phyloP scores from a whole-genome alignment of 2,888 invertebrate genomes.

The Leptodirus hochenwartii region DNA sequence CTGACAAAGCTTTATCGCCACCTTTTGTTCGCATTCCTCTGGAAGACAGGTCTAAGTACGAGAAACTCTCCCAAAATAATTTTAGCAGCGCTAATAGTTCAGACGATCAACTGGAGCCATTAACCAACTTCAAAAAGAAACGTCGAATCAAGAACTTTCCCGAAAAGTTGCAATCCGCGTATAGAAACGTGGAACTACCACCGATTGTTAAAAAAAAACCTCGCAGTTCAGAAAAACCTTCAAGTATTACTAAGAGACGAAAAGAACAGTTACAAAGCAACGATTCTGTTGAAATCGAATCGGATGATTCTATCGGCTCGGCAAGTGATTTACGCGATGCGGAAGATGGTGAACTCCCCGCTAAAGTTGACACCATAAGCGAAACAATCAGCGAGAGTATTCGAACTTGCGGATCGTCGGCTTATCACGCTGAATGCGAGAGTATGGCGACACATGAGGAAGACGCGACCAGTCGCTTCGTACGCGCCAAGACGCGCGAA shows the following conservation, averaged over 20 bases:
- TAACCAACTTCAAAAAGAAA: conserved; percentile 23
- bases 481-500: conserved; percentile 30
- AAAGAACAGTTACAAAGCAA: too few species aligned
- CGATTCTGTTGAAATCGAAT: conserved; percentile 28
- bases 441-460: conserved; percentile 45
- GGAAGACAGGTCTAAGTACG: conserved; percentile 59
- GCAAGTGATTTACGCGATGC: conserved; percentile 45
- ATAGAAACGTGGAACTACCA: conserved; percentile 31
- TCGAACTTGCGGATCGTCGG: conserved; percentile 47
- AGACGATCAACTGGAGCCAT: conserved; percentile 26
- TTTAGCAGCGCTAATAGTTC: conserved; percentile 31
- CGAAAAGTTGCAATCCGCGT: conserved; percentile 33
- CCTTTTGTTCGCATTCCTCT: conserved; percentile 41
- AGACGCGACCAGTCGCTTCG: conserved; percentile 32
- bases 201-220: conserved; percentile 29
- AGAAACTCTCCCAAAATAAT: conserved; percentile 48
- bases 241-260: too few species aligned
- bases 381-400: conserved; percentile 44
- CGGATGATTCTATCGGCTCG: conserved; percentile 53
- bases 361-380: conserved; percentile 24
- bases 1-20: conserved; percentile 23
- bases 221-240: too few species aligned
- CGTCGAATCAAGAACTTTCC: conserved; percentile 30
- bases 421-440: conserved; percentile 54
- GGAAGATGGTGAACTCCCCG: conserved; percentile 28